phyloP scores from a whole-genome alignment of 2,888 invertebrate species.

The Troglohyphantes excavatus region DNA sequence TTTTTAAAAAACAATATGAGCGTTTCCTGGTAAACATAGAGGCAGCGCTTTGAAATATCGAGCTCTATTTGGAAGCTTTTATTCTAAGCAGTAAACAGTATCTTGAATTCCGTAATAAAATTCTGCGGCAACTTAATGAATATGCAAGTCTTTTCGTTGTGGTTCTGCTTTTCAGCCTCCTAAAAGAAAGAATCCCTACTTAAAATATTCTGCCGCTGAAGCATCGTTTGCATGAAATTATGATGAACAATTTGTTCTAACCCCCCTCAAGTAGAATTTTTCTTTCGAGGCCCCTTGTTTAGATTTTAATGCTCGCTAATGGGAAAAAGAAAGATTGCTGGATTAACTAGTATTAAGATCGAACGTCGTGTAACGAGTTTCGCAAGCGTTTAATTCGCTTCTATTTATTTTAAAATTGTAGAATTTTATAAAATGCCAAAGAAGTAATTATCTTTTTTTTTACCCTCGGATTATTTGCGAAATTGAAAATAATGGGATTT shows the following conservation, averaged over 20 bases:
- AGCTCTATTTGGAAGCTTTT: neutral
- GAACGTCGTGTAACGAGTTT: slow-evolving; percentile 14
- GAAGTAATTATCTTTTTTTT: neutral
- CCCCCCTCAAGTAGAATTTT: neutral
- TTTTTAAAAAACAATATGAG: neutral
- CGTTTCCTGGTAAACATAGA: neutral
- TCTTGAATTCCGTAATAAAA: slow-evolving; percentile 9
- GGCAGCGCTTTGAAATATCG: neutral
- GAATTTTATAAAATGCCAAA: neutral
- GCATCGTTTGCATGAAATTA: slow-evolving; percentile 14
- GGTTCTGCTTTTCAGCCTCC: neutral
- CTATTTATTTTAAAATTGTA: slow-evolving; percentile 20
- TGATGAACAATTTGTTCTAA: slow-evolving; percentile 4
- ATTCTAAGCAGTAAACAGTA: neutral
- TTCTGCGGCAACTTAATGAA: neutral
- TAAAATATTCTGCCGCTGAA: neutral
- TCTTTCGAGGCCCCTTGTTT: neutral
- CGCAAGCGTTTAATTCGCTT: neutral
- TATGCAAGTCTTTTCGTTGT: neutral
- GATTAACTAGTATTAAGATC: neutral
- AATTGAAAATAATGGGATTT: neutral
- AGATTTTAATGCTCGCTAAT: slow-evolving; percentile 1
- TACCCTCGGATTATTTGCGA: neutral
- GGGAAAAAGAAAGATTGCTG: neutral
- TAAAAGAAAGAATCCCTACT: neutral